Percentiles rank a stretch among this genome's conserved stretches.
Evolutionary conservation across 2,797 vertebrate genomes (phyloP).

Genomic region (Semotilus atromaculatus): DNA sequence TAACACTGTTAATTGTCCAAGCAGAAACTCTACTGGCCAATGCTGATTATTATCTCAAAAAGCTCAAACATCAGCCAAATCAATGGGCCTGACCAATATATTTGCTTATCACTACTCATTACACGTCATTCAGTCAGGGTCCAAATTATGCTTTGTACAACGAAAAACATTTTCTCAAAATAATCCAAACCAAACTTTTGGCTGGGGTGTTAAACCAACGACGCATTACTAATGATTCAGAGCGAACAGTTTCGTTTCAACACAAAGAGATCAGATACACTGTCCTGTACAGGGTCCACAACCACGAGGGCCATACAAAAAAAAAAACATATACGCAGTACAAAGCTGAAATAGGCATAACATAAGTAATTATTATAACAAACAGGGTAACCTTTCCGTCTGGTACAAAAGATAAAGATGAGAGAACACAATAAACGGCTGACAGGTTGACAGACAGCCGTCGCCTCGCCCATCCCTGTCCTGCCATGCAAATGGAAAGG

Average conservation of each 20-base stretch:
- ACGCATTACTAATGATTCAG: neutral
- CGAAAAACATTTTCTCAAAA: neutral
- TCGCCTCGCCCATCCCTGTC: slow-evolving; percentile 55
- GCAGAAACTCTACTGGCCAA: too few relatives aligned
- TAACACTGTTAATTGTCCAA: neutral
- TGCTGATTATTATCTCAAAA: neutral
- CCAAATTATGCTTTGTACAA: neutral
- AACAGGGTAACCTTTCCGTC: neutral
- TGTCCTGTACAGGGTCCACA: neutral
- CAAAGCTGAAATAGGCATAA: neutral
- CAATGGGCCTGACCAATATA: neutral
- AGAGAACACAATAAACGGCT: slow-evolving; percentile 19
- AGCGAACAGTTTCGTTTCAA: slow-evolving; percentile 12
- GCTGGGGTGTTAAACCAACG: neutral
- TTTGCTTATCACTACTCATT: neutral
- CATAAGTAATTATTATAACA: neutral
- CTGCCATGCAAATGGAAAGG: slow-evolving; percentile 22
- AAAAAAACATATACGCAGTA: neutral
- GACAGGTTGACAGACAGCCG: slow-evolving; percentile 49
- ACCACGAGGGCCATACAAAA: neutral
- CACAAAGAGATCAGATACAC: slow-evolving; percentile 29
- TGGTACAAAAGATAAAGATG: neutral
- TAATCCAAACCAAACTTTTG: slow-evolving; percentile 13
- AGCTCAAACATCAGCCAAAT: neutral
- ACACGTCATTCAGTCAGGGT: neutral